Percentiles rank a stretch among this genome's conserved stretches.
Evolutionary conservation across 2,888 invertebrate species (phyloP).

Genomic region (Ormyrus rosae): DNA sequence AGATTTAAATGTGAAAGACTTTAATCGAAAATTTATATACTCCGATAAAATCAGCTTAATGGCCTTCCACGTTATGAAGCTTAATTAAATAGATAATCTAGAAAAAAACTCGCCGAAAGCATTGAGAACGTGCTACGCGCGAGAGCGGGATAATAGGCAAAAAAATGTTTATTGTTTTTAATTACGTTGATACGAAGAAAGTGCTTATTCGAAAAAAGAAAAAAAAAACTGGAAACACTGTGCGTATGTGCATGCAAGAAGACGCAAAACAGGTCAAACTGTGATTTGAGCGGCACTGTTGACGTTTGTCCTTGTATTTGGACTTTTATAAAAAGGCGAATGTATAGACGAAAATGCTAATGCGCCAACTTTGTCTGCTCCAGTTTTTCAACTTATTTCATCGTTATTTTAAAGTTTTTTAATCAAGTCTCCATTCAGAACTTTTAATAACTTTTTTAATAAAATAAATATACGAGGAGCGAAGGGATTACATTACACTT

Average conservation of each 20-base stretch:
- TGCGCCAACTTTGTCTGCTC: conserved; percentile 22
- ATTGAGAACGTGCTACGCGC: conserved; percentile 21
- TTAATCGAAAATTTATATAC: conserved; percentile 51
- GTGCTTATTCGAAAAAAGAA: neutral
- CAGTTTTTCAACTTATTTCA: conserved; percentile 46
- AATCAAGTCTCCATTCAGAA: conserved; percentile 50
- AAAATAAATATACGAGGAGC: conserved; percentile 22
- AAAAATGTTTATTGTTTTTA: conserved; percentile 35
- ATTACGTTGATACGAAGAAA: conserved; percentile 31
- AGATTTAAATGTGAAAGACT: conserved; percentile 44
- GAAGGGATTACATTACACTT: conserved; percentile 39
- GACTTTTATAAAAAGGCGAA: neutral
- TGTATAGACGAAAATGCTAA: conserved; percentile 37
- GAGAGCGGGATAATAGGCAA: neutral
- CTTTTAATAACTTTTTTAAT: conserved; percentile 56
- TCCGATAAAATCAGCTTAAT: conserved; percentile 51
- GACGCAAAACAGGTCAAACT: conserved; percentile 35
- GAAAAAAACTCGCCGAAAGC: conserved; percentile 13
- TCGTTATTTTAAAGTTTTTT: conserved; percentile 55
- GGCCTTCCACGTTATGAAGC: conserved; percentile 49
- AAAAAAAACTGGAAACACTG: neutral
- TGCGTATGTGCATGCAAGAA: conserved; percentile 8
- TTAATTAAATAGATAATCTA: conserved; percentile 55
- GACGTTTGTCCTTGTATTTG: conserved; percentile 35
- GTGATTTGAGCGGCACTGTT: conserved; percentile 12